Evolutionary conservation across 2,888 invertebrate genomes (phyloP).

Genomic region (Cinara cedri): DNA sequence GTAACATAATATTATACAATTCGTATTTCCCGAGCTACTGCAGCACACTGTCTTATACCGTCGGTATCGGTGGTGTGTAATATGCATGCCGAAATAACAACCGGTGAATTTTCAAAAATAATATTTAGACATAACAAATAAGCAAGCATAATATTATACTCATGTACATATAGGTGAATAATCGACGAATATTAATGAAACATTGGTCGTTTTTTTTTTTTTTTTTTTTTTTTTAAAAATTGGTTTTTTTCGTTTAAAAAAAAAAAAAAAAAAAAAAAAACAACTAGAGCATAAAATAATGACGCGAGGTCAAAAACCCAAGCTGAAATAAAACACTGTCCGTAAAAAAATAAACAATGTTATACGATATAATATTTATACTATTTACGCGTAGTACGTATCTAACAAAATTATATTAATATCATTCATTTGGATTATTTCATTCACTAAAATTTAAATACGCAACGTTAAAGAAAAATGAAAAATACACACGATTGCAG

Average conservation of each 20-base stretch:
- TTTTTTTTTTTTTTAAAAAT: slow-evolving; percentile 38
- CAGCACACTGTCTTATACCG: not conserved
- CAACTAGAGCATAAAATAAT: slow-evolving; percentile 25
- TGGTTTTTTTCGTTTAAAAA: slow-evolving; percentile 17
- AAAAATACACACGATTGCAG: not conserved
- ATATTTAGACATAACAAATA: slow-evolving; percentile 44
- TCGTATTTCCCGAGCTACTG: slow-evolving; percentile 12
- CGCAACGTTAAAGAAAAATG: not conserved
- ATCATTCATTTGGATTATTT: slow-evolving; percentile 5
- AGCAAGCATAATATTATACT: slow-evolving; percentile 1
- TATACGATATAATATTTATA: not conserved
- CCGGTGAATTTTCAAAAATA: slow-evolving; percentile 20
- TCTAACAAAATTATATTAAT: not conserved
- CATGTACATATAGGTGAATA: not conserved
- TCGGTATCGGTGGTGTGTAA: too few species aligned
- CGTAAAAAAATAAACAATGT: slow-evolving; percentile 28
- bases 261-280: slow-evolving; percentile 19
- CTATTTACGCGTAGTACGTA: too few species aligned
- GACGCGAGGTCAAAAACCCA: slow-evolving; percentile 50
- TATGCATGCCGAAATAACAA: slow-evolving; percentile 32
- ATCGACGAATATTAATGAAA: slow-evolving; percentile 34
- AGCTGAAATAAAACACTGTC: not conserved
- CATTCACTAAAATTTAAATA: slow-evolving; percentile 6
- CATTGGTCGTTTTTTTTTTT: not conserved
- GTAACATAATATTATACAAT: not conserved